Evolutionary conservation across 2,113 vertebrate species (phyloP), one percentile per base, ranked within the genome.

Genomic region (Glaucidium brasilianum): DNA sequence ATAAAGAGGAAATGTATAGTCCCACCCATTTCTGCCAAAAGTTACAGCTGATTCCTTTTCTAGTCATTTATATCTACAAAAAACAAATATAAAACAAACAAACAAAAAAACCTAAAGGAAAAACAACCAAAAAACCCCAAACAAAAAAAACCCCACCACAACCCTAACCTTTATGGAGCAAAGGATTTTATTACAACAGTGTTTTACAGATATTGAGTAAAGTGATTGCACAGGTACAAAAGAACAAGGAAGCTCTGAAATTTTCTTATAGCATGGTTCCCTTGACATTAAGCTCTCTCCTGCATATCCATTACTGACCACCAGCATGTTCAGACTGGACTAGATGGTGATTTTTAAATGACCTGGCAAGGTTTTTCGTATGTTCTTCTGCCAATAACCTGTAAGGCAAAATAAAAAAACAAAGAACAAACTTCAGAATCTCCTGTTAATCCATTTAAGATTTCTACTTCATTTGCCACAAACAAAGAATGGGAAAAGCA

Each of bases 291-390:
- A 39, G 7, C 11, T 88, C 13, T 59, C 12, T 47, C 12, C 17
- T 47, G 29, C 22, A 30, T 41, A 47, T 47, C 53, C 14, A 14
- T 76, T 76, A 72, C 10, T 72, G 62, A 56, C 15, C 35, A 35
- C 21, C 26, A 83, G 9, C 34, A 79, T 76, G 53, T 56, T 72
- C 58, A 88, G 30, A 17, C 26, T 76, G 22, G 21, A 59, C 32
- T 68, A 50, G 15, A 37, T 10, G 6, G 20, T 19, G 10, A 2
- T 12, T 91, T 95, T 85, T 47, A 68, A 75, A 67, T 22, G 14
- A 64, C 15, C 67, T 76, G 45, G 35, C 26, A 79, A 0, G 0
- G 7, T 27, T 87, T 15, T 50, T 60, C 27, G 11, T n/a, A 50
- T 10, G n/a, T 55, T n/a, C 6, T 60, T 88, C 26, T 83, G 43